These are phyloP conservation scores for Columba janthina DNA, from an alignment of 2,113 vertebrate species.

Conservation along the genomic window DNA sequence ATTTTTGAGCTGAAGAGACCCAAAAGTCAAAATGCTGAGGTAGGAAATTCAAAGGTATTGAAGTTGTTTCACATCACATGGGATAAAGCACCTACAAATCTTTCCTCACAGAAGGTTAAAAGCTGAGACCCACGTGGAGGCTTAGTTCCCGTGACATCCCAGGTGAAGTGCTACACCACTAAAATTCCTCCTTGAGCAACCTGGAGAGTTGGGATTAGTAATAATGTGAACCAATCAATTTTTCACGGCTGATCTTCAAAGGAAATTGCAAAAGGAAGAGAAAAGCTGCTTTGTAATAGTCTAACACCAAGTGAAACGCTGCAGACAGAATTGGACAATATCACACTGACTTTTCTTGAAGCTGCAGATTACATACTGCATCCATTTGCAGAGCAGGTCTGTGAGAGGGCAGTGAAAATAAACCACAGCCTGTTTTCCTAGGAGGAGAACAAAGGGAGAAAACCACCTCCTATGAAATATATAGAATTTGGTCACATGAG, in stretches of 20 bases:
- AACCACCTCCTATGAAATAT: not conserved
- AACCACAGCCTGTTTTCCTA: not conserved
- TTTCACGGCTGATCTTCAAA: slow-evolving; percentile 37
- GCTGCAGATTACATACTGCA: not conserved
- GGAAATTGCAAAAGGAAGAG: not conserved
- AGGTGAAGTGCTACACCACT: not conserved
- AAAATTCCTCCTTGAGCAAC: not conserved
- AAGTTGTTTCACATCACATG: not conserved
- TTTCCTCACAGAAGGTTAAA: not conserved
- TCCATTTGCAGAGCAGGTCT: not conserved
- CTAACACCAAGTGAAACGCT: not conserved
- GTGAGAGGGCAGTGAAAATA: not conserved
- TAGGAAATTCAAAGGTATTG: not conserved
- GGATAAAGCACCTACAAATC: not conserved
- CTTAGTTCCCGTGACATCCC: not conserved
- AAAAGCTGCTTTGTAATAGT: not conserved
- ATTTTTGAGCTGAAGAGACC: not conserved
- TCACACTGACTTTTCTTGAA: not conserved
- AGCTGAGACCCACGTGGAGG: not conserved
- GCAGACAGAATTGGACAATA: not conserved
- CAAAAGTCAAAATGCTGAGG: not conserved
- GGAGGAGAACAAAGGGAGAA: not conserved
- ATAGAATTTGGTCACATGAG: not conserved
- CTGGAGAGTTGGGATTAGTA: not conserved
- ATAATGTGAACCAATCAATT: slow-evolving; percentile 22